phyloP scores from a whole-genome alignment of 2,888 invertebrate species.

The Aleiodes leptofemur region DNA sequence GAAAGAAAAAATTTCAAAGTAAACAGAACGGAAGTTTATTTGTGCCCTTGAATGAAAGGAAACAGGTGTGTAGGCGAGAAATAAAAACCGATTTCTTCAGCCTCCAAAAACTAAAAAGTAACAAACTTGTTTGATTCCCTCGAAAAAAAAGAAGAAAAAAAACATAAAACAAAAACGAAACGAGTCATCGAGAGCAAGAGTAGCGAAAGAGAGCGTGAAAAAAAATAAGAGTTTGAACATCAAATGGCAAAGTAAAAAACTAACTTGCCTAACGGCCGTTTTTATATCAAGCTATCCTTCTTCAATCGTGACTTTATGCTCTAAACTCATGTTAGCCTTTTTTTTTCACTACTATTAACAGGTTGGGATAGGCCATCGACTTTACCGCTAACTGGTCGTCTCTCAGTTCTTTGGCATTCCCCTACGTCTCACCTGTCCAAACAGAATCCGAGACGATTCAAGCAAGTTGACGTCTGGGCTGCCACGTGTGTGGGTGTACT shows the following conservation, averaged over 20 bases:
- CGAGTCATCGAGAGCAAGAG: slow-evolving; percentile 20
- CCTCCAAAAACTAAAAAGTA: background rate
- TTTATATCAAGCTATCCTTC: slow-evolving; percentile 11
- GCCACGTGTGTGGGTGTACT: slow-evolving; percentile 21
- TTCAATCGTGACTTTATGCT: slow-evolving; percentile 3
- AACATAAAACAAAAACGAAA: slow-evolving; percentile 9
- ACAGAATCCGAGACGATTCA: slow-evolving; percentile 27
- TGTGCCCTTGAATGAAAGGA: slow-evolving; percentile 8
- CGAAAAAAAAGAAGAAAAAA: slow-evolving; percentile 1
- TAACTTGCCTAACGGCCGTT: slow-evolving; percentile 34
- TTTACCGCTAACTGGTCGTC: slow-evolving; percentile 53
- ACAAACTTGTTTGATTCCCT: background rate
- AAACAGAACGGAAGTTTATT: slow-evolving; percentile 7
- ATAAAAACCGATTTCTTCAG: background rate
- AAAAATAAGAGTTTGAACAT: slow-evolving; percentile 18
- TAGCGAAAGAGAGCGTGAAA: slow-evolving; percentile 19
- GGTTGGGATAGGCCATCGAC: slow-evolving; percentile 56
- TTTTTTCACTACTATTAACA: slow-evolving; percentile 30
- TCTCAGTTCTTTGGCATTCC: slow-evolving; percentile 39
- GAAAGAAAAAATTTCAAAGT: background rate
- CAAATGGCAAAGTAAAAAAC: slow-evolving; percentile 15
- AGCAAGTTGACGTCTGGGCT: background rate
- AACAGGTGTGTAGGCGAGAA: slow-evolving; percentile 8
- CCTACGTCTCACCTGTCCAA: slow-evolving; percentile 35
- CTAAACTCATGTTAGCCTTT: background rate